These are phyloP conservation scores for Theropithecus gelada DNA, from an alignment of 2,113 vertebrate species.

Conservation along the genomic window DNA sequence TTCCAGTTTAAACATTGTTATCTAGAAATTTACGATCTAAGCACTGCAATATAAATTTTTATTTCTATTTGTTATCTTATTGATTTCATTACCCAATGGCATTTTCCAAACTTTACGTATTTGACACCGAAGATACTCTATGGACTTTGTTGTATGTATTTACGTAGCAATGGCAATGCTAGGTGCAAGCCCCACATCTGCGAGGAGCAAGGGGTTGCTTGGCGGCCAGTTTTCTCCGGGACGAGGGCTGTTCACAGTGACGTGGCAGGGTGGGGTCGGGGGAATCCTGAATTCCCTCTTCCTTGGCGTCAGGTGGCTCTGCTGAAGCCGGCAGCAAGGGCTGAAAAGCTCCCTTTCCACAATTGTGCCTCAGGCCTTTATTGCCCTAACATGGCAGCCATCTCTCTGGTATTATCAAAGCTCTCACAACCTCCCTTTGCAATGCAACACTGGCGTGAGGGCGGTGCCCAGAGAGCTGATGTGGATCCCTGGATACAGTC, in stretches of 20 bases:
- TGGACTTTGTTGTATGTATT: background rate
- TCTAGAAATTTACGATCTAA: background rate
- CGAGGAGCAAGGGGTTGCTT: too few species aligned
- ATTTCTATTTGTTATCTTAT: background rate
- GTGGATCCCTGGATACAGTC: background rate
- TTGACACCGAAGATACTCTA: background rate
- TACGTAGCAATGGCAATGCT: background rate
- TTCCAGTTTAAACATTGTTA: background rate
- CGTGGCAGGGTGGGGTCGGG: too few species aligned
- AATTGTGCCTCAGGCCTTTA: too few species aligned
- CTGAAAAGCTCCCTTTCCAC: too few species aligned
- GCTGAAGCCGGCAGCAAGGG: rapidly evolving
- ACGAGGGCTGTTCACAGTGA: too few species aligned
- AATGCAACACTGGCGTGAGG: too few species aligned
- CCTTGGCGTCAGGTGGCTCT: background rate
- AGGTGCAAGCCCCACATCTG: too few species aligned
- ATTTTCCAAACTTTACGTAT: background rate
- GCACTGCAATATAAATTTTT: background rate
- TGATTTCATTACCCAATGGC: background rate
- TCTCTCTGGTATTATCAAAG: too few species aligned
- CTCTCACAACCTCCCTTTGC: too few species aligned
- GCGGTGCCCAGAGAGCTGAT: background rate
- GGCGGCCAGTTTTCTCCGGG: too few species aligned
- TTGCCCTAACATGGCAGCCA: too few species aligned
- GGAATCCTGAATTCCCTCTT: background rate